Conservation (phyloP, 2,113 vertebrate species). For the Hippotragus niger region DNA sequence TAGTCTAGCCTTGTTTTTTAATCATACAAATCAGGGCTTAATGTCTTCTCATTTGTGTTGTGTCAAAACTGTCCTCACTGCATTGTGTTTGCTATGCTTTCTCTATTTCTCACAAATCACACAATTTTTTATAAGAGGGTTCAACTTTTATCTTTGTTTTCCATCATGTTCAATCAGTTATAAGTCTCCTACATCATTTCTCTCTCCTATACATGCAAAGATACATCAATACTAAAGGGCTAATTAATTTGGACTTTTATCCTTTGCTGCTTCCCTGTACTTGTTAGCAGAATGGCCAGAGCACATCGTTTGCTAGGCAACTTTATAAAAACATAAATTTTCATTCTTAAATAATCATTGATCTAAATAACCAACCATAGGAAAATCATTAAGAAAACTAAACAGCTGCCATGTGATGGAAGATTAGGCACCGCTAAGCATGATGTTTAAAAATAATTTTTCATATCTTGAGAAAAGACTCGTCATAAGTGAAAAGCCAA, state of each 20-base stretch:
- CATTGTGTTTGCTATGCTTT: background rate
- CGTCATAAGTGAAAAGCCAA: background rate
- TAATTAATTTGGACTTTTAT: conserved; percentile 56
- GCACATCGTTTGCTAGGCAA: background rate
- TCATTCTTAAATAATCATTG: background rate
- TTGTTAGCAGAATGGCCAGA: conserved; percentile 6
- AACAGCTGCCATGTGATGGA: background rate
- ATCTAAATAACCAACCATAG: background rate
- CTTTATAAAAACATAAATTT: conserved; percentile 39
- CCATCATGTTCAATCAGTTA: background rate
- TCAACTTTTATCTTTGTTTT: conserved; percentile 29
- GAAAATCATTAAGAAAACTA: background rate
- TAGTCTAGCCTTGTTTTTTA: background rate
- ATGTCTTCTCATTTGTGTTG: background rate
- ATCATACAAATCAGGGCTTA: background rate
- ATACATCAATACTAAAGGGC: conserved; percentile 1
- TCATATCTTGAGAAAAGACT: background rate
- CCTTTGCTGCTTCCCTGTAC: background rate
- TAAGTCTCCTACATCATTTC: conserved; percentile 10
- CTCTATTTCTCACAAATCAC: conserved; percentile 42
- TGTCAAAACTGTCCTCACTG: background rate
- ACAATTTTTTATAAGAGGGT: background rate
- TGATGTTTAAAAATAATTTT: background rate
- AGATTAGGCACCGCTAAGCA: background rate
- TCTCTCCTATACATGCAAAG: conserved; percentile 30